Evolutionary conservation across 1,140 invertebrate genomes (phyloP).

Genomic region (Leptoteleia sp.): DNA sequence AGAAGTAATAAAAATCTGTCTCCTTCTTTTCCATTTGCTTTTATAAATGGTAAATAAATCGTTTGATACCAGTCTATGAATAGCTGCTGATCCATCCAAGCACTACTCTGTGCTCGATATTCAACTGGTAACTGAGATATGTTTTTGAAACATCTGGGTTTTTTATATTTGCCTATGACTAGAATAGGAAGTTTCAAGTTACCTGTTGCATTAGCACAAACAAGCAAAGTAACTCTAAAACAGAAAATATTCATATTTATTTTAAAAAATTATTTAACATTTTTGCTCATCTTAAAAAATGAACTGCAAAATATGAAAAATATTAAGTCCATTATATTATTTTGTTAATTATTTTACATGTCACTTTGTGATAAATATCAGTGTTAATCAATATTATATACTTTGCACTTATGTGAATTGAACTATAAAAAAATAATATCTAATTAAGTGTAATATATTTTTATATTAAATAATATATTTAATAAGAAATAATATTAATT

Average conservation of each 20-base stretch:
- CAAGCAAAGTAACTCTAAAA: constrained; percentile 17
- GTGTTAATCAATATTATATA: no score
- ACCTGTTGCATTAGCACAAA: constrained; percentile 19
- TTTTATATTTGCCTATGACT: constrained; percentile 3
- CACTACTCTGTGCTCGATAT: constrained; percentile 22
- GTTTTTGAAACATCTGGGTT: constrained; percentile 13
- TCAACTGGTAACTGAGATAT: constrained; percentile 1
- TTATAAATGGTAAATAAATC: constrained; percentile 21
- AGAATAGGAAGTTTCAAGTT: constrained; percentile 10
- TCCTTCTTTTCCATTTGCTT: background rate
- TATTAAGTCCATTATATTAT: no score
- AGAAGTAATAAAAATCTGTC: constrained; percentile 20
- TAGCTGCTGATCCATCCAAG: constrained; percentile 11
- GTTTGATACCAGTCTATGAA: constrained; percentile 19
- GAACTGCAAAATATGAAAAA: no score
- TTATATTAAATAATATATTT: background rate
- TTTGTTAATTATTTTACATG: no score
- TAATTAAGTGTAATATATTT: no score
- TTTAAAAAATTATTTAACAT: no score
- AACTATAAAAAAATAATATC: no score
- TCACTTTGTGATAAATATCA: no score
- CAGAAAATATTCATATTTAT: background rate
- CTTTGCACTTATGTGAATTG: no score
- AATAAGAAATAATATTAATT: no score
- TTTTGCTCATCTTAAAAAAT: no score